These are phyloP conservation scores for Harpagoxenus sublaevis DNA, from an alignment of 2,888 invertebrate genomes.

Conservation along the genomic window DNA sequence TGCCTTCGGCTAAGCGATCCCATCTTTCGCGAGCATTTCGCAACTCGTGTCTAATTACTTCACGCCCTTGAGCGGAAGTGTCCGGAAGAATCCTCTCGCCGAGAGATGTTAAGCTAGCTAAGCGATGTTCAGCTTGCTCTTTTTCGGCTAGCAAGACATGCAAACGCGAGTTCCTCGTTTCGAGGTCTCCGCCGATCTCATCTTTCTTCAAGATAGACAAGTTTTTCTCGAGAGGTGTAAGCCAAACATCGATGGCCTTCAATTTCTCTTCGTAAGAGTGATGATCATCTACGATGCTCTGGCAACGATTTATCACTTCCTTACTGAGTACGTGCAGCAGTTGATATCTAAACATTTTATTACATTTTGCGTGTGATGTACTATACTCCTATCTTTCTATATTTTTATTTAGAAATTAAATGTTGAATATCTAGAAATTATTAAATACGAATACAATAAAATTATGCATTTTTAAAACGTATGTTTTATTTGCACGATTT, in stretches of 20 bases:
- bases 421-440: background rate
- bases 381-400: background rate
- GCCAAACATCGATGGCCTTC: conserved; percentile 92
- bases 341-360: conserved; percentile 88
- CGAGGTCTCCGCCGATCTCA: conserved; percentile 88
- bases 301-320: conserved; percentile 95
- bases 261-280: conserved; percentile 92
- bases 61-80: conserved; percentile 96
- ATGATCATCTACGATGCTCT: conserved; percentile 94
- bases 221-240: conserved; percentile 91
- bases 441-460: background rate
- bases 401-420: background rate
- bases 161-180: conserved; percentile 90
- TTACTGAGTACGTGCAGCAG: conserved; percentile 93
- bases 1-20: conserved; percentile 95
- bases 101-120: conserved; percentile 91
- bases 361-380: background rate
- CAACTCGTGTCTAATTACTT: conserved; percentile 94
- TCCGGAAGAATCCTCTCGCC: conserved; percentile 97
- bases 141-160: conserved; percentile 92
- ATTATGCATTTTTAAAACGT: background rate
- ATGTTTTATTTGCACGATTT: background rate
- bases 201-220: conserved; percentile 90
- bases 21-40: conserved; percentile 94
- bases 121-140: conserved; percentile 94